Conservation (phyloP, 2,888 invertebrate genomes). For the Nasonia oneida region DNA sequence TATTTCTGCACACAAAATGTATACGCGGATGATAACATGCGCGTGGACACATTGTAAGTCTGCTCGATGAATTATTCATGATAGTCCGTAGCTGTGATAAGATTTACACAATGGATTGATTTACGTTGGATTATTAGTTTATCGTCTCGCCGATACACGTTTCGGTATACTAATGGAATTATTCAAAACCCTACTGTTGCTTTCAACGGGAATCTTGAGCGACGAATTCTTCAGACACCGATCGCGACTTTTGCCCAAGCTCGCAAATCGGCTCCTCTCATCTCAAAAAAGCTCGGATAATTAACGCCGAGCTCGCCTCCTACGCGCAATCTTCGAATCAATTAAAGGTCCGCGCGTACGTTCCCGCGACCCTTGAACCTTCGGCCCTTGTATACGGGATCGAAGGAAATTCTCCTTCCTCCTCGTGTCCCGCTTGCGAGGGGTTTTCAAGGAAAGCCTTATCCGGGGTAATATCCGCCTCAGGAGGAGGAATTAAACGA, state of each 20-base stretch:
- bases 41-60: constrained; percentile 6
- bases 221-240: neutral
- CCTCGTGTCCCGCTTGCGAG: neutral
- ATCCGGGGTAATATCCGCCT: constrained; percentile 42
- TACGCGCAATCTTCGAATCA: constrained; percentile 27
- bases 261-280: constrained; percentile 23
- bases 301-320: constrained; percentile 19
- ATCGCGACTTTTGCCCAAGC: neutral
- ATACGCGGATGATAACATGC: neutral
- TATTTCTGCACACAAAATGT: constrained; percentile 1
- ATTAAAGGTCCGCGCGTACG: constrained; percentile 17
- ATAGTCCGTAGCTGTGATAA: neutral
- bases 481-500: constrained; percentile 39
- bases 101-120: neutral
- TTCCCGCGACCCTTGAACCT: constrained; percentile 44
- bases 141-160: neutral
- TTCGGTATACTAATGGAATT: neutral
- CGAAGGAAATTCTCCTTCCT: constrained; percentile 28
- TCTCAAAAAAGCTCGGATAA: constrained; percentile 43
- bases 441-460: constrained; percentile 29
- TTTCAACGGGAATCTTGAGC: neutral
- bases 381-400: neutral
- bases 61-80: constrained; percentile 15
- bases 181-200: neutral
- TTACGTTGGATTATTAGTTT: neutral